Percentiles rank a stretch among this genome's conserved stretches.
Evolutionary conservation across 2,888 invertebrate genomes (phyloP).

Genomic region (Erebia epiphron): DNA sequence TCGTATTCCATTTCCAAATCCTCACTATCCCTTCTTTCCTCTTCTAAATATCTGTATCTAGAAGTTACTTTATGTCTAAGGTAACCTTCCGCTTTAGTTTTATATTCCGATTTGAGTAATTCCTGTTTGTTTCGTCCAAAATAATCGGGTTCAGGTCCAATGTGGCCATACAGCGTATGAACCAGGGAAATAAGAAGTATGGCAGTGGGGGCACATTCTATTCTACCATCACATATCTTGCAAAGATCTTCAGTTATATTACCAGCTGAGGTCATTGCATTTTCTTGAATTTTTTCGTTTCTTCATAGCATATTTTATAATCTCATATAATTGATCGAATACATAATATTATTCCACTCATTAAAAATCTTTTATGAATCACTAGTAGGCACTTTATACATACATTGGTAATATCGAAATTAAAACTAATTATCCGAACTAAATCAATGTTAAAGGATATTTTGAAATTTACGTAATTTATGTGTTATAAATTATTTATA

Average conservation of each 20-base stretch:
- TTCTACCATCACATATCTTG: slow-evolving; percentile 72
- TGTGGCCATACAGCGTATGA: slow-evolving; percentile 70
- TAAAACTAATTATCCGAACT: not conserved
- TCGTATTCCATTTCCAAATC: slow-evolving; percentile 55
- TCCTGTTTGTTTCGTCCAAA: slow-evolving; percentile 54
- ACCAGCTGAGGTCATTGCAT: slow-evolving; percentile 66
- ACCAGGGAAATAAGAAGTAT: slow-evolving; percentile 71
- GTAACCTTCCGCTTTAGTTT: slow-evolving; percentile 26
- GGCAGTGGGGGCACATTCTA: slow-evolving; percentile 76
- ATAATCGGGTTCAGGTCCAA: slow-evolving; percentile 68
- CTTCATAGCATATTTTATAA: slow-evolving; percentile 17
- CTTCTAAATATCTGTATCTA: slow-evolving; percentile 36
- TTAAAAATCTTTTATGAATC: not conserved
- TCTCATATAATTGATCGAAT: not conserved
- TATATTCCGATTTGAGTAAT: slow-evolving; percentile 32
- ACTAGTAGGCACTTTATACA: not conserved
- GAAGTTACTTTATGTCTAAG: slow-evolving; percentile 20
- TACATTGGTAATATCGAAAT: not conserved
- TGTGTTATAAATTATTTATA: not conserved
- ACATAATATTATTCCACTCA: not conserved
- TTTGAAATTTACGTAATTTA: not conserved
- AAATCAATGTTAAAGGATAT: not conserved
- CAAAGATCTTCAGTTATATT: slow-evolving; percentile 73
- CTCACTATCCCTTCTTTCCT: slow-evolving; percentile 35
- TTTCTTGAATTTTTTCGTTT: slow-evolving; percentile 44